Percentiles rank a stretch among this genome's conserved stretches.
phyloP scores from a whole-genome alignment of 2,113 vertebrate genomes.

The Tyrannus savana region DNA sequence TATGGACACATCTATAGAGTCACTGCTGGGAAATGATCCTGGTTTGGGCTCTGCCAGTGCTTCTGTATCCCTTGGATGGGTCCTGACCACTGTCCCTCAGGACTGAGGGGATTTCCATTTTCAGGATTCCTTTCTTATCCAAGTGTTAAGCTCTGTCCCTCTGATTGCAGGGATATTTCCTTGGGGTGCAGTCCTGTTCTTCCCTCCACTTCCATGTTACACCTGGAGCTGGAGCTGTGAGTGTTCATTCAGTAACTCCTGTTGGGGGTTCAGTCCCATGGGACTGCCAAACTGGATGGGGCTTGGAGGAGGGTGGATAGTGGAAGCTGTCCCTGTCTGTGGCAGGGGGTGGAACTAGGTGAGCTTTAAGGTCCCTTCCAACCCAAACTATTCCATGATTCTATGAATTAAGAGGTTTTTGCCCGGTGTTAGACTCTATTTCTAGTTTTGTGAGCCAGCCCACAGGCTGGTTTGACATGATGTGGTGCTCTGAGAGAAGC shows the following conservation, averaged over 20 bases:
- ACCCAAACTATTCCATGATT: not conserved
- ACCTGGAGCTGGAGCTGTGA: not conserved
- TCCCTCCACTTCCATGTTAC: not conserved
- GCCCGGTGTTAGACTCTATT: not conserved
- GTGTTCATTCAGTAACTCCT: fast-evolving
- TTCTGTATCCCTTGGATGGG: not conserved
- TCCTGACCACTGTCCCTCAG: not conserved
- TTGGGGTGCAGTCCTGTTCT: not conserved
- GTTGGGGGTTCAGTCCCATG: fast-evolving
- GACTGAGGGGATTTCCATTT: not conserved
- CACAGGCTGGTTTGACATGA: not conserved
- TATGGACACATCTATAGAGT: not conserved
- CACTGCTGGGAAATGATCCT: not conserved
- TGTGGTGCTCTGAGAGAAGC: not conserved
- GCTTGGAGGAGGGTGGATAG: fast-evolving
- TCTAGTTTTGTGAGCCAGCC: not conserved
- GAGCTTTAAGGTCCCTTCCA: not conserved
- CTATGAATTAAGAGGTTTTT: not conserved
- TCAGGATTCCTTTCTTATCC: not conserved
- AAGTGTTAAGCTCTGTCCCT: fast-evolving
- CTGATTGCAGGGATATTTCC: not conserved
- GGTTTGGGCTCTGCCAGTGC: not conserved
- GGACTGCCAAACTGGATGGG: not conserved
- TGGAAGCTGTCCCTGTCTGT: not conserved
- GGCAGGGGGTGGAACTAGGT: not conserved